These are phyloP conservation scores for Acanthosepion pharaonis DNA, from an alignment of 2,888 invertebrate genomes.

Conservation along the genomic window DNA sequence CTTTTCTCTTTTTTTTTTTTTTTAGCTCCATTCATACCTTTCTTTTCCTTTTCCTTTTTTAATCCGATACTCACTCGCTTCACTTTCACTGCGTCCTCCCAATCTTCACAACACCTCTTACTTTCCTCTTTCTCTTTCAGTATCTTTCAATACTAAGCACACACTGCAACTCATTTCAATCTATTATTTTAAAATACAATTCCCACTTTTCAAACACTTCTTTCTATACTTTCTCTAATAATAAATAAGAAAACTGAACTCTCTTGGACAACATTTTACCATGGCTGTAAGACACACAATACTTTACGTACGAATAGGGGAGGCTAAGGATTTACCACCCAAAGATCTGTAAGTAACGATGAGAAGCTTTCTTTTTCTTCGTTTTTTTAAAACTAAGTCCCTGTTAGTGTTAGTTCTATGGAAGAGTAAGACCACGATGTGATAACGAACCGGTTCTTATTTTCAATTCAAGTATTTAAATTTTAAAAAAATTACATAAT, in stretches of 20 bases:
- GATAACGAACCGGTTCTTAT: no score
- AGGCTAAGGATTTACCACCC: constrained; percentile 61
- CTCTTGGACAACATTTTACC: constrained; percentile 33
- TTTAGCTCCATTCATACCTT: not conserved
- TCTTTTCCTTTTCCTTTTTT: not conserved
- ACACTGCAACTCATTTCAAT: not conserved
- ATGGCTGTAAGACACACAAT: constrained; percentile 56
- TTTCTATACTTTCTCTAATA: not conserved
- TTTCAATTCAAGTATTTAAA: no score
- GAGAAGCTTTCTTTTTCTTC: not conserved
- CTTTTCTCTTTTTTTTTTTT: not conserved
- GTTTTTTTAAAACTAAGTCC: no score
- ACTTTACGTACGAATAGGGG: constrained; percentile 62
- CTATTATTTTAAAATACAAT: not conserved
- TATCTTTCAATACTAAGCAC: not conserved
- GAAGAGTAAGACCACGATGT: no score
- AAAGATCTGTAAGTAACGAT: constrained; percentile 62
- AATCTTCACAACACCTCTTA: not conserved
- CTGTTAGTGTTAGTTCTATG: no score
- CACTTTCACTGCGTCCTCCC: not conserved
- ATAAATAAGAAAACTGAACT: not conserved
- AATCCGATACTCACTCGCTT: not conserved
- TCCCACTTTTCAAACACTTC: not conserved
- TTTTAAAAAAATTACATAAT: no score
- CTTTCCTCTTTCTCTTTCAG: not conserved